A percentile compares a stretch with the other conserved stretches of the same genome.
Conservation (phyloP, 1,140 invertebrate genomes). For the Euglossa dilemma region DNA sequence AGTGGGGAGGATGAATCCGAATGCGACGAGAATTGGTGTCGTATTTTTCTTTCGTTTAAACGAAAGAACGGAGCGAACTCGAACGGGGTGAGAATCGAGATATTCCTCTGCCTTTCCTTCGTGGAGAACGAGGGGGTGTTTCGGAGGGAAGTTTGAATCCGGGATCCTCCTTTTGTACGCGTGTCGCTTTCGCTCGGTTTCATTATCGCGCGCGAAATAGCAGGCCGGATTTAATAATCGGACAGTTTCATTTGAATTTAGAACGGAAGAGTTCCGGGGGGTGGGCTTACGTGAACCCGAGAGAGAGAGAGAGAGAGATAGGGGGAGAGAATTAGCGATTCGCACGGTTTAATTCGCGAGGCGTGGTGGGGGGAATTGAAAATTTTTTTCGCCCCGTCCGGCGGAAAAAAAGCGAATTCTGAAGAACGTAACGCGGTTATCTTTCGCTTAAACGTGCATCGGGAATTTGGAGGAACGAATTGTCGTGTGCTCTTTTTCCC, state of each 20-base stretch:
- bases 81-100: too few relatives aligned
- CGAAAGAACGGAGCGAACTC: too few relatives aligned
- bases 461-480: not conserved
- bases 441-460: slow-evolving; percentile 12
- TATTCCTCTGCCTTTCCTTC: too few relatives aligned
- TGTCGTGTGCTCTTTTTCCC: too few relatives aligned
- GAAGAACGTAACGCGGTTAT: not conserved
- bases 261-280: slow-evolving; percentile 27
- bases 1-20: too few relatives aligned
- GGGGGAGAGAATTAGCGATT: slow-evolving; percentile 39
- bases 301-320: not conserved
- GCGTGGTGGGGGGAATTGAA: slow-evolving; percentile 8
- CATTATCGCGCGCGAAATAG: slow-evolving; percentile 26
- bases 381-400: not conserved
- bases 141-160: not conserved
- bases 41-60: too few relatives aligned
- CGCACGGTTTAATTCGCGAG: slow-evolving; percentile 32
- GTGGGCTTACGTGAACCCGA: slow-evolving; percentile 9
- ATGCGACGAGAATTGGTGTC: too few relatives aligned
- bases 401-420: not conserved
- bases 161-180: slow-evolving; percentile 11
- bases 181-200: slow-evolving; percentile 37
- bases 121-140: not conserved
- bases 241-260: slow-evolving; percentile 49
- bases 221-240: slow-evolving; percentile 38